Conservation (phyloP, 64 coral and sea anemone species). For the Porites australiensis region DNA sequence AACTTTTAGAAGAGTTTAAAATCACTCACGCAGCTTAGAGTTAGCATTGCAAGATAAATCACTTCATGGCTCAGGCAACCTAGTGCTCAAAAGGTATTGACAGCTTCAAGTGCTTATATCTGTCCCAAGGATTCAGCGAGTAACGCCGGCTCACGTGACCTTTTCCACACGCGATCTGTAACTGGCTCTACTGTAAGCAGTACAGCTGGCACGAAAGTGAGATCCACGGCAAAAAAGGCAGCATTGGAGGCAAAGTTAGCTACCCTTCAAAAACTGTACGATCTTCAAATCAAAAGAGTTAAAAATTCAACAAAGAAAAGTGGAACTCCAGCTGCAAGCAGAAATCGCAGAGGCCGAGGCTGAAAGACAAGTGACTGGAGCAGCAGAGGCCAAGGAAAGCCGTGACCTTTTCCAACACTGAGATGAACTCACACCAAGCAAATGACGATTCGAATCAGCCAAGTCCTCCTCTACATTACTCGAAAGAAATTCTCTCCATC, state of each 20-base stretch:
- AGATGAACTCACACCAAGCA: background rate
- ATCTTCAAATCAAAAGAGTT: conserved; percentile 71
- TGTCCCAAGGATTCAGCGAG: conserved; percentile 65
- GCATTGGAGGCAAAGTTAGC: conserved; percentile 71
- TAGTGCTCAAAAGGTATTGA: background rate
- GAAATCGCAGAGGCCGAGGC: background rate
- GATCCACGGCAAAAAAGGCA: conserved; percentile 44
- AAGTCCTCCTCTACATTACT: too few species aligned
- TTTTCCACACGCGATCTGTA: conserved; percentile 15
- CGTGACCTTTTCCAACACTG: background rate
- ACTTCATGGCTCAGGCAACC: conserved; percentile 42
- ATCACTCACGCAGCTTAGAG: conserved; percentile 62
- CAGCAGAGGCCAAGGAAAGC: background rate
- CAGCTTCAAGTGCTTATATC: background rate
- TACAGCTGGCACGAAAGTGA: conserved; percentile 50
- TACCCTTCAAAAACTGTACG: conserved; percentile 51
- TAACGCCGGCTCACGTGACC: conserved; percentile 33
- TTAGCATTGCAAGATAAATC: conserved; percentile 55
- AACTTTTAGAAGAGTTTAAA: conserved; percentile 55
- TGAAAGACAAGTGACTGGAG: background rate
- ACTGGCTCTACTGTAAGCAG: background rate
- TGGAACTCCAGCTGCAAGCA: background rate
- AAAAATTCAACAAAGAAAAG: background rate
- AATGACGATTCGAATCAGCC: background rate
- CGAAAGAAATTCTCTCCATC: too few species aligned